Evolutionary conservation across 2,113 vertebrate species (phyloP), one percentile per base, ranked within the genome.

Genomic region (Noctilio leporinus): DNA sequence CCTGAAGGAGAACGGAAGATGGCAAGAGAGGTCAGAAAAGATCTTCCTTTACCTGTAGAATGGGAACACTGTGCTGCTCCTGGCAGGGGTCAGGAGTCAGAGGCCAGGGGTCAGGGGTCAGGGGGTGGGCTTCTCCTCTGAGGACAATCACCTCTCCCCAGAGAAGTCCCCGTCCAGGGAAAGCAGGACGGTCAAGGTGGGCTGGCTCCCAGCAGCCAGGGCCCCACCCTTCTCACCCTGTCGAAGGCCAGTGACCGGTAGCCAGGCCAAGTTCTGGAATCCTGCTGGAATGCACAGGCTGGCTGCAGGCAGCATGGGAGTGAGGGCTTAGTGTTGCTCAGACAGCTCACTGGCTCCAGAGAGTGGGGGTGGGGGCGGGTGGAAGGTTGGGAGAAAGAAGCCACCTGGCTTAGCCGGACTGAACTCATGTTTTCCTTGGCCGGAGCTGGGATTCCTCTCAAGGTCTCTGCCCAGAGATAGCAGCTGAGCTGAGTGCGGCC

Each of bases 381-480:
- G 8, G 57, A 84, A 59, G 62, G 20, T 77, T 22, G 69, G 19
- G 40, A 76, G 77, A 95, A 55, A 81, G 91, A 75, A 94, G 93
- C 85, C 77, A 76, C 72, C 90, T 93, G 96, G 49, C 49, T 78
- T 57, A 89, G 47, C 49, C 86, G 70, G 64, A 28, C 73, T 9
- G 0, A 45, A 64, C 57, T 95, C 86, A 35, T 93, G 49, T 93
- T 96, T 91, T 95, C 49, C 57, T 96, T 95, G 87, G 93, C 85
- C 1, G 12, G 47, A 92, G 72, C 49, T 93, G 73, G 85, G 91
- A 73, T 95, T 91, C 53, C 43, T 89, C 24, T 67, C 55, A 62
- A 88, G 47, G 22, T 94, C 88, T 86, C 89, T 78, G 72, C 64
- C 86, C 28, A 5, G n/a, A 78, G 72, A 83, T 20, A 91, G 72